Conservation (phyloP, 2,888 invertebrate species). For the Ophioninae sp. region DNA sequence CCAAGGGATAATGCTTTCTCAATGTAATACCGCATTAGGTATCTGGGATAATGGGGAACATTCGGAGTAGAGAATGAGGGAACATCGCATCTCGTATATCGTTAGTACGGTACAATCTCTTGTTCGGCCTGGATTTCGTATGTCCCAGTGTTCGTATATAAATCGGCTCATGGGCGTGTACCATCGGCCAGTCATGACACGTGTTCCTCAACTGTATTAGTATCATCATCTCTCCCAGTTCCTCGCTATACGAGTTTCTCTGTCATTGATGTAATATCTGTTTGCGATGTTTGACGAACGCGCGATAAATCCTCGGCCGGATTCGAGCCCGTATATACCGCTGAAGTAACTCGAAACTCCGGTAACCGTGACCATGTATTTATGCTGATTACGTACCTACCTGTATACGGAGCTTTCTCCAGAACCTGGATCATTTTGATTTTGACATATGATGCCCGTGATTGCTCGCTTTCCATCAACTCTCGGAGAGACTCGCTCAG, state of each 20-base stretch:
- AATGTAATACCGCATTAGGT: slow-evolving; percentile 26
- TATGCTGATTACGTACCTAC: background rate
- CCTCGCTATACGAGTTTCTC: slow-evolving; percentile 18
- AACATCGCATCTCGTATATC: slow-evolving; percentile 6
- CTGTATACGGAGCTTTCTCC: background rate
- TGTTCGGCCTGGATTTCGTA: slow-evolving; percentile 18
- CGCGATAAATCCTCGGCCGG: slow-evolving; percentile 36
- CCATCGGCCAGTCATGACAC: slow-evolving; percentile 14
- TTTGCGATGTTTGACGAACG: slow-evolving; percentile 52
- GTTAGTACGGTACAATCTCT: background rate
- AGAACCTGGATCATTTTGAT: slow-evolving; percentile 25
- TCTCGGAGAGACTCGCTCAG: background rate
- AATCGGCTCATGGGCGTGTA: slow-evolving; percentile 25
- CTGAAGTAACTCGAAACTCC: slow-evolving; percentile 6
- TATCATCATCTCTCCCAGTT: slow-evolving; percentile 34
- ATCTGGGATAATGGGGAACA: slow-evolving; percentile 19
- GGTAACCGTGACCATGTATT: slow-evolving; percentile 20
- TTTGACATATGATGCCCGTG: slow-evolving; percentile 34
- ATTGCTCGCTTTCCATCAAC: slow-evolving; percentile 41
- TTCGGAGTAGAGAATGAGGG: slow-evolving; percentile 16
- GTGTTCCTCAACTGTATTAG: slow-evolving; percentile 40
- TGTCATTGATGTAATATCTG: slow-evolving; percentile 47
- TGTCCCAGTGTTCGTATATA: slow-evolving; percentile 16
- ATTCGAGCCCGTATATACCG: slow-evolving; percentile 41
- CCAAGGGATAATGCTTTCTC: slow-evolving; percentile 12